Evolutionary conservation across 2,113 vertebrate genomes (phyloP), one percentile per base, ranked within the genome.

Genomic region (Ceyx melanurus): DNA sequence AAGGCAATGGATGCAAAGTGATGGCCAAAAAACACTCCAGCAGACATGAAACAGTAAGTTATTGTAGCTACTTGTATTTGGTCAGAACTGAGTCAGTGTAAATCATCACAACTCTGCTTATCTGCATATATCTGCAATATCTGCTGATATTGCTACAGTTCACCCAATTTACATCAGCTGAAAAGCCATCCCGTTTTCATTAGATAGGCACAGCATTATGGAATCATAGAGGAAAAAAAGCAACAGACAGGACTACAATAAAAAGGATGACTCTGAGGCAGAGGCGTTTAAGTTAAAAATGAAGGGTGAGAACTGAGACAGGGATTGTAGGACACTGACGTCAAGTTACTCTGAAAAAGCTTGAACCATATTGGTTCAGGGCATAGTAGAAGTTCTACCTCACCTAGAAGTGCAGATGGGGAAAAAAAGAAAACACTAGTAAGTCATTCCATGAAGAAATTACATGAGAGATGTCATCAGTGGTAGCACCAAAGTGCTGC

Each of bases 141-240:
- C 35, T 35, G 73, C 77, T 66, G 88, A 25, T 74, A 67, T 1
- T 13, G 7, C 50, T 62, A 13, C 56, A 61, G 46, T 61, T 65
- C 82, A 21, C 5, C 66, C 40, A 21, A 0, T 25, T 48, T 29
- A 13, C 9, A 14, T 13, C 22, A 78, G 75, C 61, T 66, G 89
- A 31, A 71, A 70, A 78, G 12, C 37, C 85, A 18, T 3, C 43
- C 14, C 43, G 4, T 71, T 75, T 50, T 28, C 79, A 19, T 61
- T n/a, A 21, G 74, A 62, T 54, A 4, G 79, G 11, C 43, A 45
- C n/a, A 40, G 4, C 18, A 1, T 0, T 8, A 1, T 5, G 62
- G 64, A 10, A 11, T 6, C 42, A 31, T 40, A 26, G 86, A 65
- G 50, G 25, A 3, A 31, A 11, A 50, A 73, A 58, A 25, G 3